Evolutionary conservation across 2,888 invertebrate genomes (phyloP).

Genomic region (Leptopilina myrica): DNA sequence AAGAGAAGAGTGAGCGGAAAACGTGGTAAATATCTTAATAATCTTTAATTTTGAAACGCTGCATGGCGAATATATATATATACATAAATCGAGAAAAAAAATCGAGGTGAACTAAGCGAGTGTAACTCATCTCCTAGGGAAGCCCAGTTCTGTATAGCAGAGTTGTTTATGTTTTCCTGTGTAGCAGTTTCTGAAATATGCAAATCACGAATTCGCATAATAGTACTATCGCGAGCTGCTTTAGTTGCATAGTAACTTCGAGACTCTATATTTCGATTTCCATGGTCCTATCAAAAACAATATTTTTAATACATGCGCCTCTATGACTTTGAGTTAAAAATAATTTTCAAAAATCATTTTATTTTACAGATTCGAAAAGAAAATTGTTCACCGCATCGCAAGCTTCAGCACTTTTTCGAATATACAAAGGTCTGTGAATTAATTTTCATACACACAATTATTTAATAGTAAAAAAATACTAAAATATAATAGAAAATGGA

Average conservation of each 20-base stretch:
- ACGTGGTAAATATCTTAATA: conserved; percentile 18
- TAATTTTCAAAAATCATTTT: too few relatives aligned
- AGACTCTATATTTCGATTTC: conserved; percentile 18
- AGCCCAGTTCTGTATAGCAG: conserved; percentile 67
- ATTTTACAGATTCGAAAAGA: too few relatives aligned
- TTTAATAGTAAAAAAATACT: too few relatives aligned
- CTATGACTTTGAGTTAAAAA: too few relatives aligned
- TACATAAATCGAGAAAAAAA: conserved; percentile 50
- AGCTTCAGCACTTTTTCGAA: too few relatives aligned
- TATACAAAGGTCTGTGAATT: too few relatives aligned
- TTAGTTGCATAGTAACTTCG: conserved; percentile 33
- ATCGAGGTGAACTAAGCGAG: conserved; percentile 63
- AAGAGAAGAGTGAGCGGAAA: neutral
- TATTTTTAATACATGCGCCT: too few relatives aligned
- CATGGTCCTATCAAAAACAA: neutral
- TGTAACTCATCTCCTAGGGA: conserved; percentile 75
- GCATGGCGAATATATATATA: conserved; percentile 26
- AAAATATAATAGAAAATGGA: too few relatives aligned
- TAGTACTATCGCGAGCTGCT: conserved; percentile 67
- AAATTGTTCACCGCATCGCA: too few relatives aligned
- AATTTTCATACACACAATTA: too few relatives aligned
- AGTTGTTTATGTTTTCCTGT: conserved; percentile 76
- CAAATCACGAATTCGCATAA: conserved; percentile 76
- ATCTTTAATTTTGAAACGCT: conserved; percentile 40
- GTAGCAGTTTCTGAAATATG: conserved; percentile 75